Base-by-base conservation (phyloP, 2,797 vertebrate genomes). In the Sphenodon punctatus region DNA sequence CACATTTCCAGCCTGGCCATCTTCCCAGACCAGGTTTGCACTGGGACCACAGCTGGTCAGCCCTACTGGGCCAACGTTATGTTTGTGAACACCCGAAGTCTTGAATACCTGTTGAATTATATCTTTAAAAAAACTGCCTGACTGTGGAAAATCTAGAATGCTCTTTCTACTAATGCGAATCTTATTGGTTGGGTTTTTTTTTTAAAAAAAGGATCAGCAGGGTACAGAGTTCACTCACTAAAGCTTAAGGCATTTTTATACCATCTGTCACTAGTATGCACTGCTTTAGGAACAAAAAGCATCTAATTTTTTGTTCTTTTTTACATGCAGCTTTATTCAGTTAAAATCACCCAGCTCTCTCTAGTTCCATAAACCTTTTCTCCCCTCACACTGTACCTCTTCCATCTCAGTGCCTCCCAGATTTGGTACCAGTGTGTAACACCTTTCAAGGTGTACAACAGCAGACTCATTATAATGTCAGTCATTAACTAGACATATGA, bases 401-500 rank as follows among this genome's bases (percentile, higher is more conserved):
- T 60, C 20, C 8, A 55, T 66, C 17, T 71, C 49, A 71, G 15
- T n/a, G 51, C 2, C 0, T 46, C 75, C 15, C 14, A 2, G 23
- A 30, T 12, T 39, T 53, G 67, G 60, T 38, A 65, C 1, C 41
- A 68, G 67, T 69, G 83, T 88, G 61, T 78, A 70, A 8, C 6
- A 22, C 15, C 83, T 68, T 4, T 75, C 56, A 82, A 42, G 79
- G 88, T 87, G 88, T 80, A 58, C 46, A 69, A 78, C 70, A 87
- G 42, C 32, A 79, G 25, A 30, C 49, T 39, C 56, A 2, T 1
- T 74, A 38, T 38, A 48, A 41, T 79, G 79, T 91, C 86, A 81
- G n/a, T 92, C 41, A 90, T 91, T 92, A 91, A 90, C 86, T 25
- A 48, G 67, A 79, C 2, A 5, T 61, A 34, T 61, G 82, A 87